phyloP scores from a whole-genome alignment of 2,797 vertebrate species.

The Leptatherina wallacei region DNA sequence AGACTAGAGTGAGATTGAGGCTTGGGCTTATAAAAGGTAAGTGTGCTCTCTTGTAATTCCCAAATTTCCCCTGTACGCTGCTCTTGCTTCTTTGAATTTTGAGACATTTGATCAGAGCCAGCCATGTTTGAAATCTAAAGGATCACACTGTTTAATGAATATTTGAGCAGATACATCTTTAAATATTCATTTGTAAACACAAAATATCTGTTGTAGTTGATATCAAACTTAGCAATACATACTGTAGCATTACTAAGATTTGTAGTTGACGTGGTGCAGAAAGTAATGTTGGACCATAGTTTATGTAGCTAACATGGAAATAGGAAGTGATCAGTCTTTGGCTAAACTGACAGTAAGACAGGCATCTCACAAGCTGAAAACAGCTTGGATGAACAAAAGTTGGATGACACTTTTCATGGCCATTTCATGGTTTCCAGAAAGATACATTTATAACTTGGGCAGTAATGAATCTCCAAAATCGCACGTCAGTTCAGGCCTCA shows the following conservation, averaged over 20 bases:
- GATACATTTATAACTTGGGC: background rate
- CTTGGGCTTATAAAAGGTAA: background rate
- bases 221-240: background rate
- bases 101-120: slow-evolving; percentile 9
- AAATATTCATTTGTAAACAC: too few relatives aligned
- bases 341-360: background rate
- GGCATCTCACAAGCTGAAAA: background rate
- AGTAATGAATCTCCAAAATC: background rate
- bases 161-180: background rate
- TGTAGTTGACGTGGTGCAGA: background rate
- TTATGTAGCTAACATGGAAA: background rate
- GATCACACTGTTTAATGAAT: background rate
- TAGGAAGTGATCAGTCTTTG: background rate
- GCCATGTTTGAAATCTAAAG: background rate
- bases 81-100: slow-evolving; percentile 13
- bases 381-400: background rate
- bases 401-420: background rate
- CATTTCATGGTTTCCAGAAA: background rate
- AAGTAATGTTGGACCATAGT: background rate
- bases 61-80: slow-evolving; percentile 13
- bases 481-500: background rate
- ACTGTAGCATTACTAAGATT: background rate
- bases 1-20: slow-evolving; percentile 11
- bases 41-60: slow-evolving; percentile 4
- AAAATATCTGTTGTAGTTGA: too few relatives aligned